Conservation (phyloP, 2,888 invertebrate genomes). For the Glyphotaelius pellucidus region DNA sequence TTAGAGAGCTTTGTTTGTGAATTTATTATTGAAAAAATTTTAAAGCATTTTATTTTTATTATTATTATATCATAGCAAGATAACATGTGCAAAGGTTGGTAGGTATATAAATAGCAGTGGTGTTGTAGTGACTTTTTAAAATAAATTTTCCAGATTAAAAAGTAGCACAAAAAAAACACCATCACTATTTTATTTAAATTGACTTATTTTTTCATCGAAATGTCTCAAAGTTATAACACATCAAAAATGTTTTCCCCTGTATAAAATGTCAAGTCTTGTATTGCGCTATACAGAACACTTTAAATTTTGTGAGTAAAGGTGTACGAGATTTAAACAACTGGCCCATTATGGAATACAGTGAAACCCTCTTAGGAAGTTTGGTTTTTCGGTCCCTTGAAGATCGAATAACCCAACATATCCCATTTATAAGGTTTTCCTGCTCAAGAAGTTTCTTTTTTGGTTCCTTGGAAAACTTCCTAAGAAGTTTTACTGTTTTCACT, state of each 20-base stretch:
- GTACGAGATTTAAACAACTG: not conserved
- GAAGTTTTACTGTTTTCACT: no score
- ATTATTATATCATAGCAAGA: not conserved
- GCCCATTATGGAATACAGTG: no score
- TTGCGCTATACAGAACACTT: not conserved
- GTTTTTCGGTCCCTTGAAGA: no score
- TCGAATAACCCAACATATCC: no score
- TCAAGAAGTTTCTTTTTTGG: no score
- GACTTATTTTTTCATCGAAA: not conserved
- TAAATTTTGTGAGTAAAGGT: not conserved
- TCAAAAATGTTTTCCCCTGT: not conserved
- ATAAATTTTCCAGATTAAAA: not conserved
- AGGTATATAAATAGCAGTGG: not conserved
- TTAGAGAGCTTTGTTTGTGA: not conserved
- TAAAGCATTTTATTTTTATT: not conserved
- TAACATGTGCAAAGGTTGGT: not conserved
- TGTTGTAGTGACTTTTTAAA: not conserved
- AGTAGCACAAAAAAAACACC: not conserved
- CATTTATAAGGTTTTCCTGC: no score
- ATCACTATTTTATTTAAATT: not conserved
- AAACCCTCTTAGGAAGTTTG: no score
- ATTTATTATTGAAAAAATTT: not conserved
- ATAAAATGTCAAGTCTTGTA: not conserved
- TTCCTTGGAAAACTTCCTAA: no score
- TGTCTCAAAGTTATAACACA: not conserved